Conservation (phyloP, 2,113 vertebrate genomes). For the Albula goreensis region DNA sequence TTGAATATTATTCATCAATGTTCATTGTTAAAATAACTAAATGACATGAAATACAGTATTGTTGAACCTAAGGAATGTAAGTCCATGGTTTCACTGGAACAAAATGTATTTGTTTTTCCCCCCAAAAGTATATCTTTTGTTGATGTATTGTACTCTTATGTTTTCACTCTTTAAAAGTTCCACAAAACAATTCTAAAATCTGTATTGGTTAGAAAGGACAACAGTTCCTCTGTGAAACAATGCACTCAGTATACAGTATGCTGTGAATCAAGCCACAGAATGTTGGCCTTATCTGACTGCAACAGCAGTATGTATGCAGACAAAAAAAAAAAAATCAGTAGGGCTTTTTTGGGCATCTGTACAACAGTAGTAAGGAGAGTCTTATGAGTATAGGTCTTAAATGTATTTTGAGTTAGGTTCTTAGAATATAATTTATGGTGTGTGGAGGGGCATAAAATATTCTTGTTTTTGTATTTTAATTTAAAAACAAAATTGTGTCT, state of each 20-base stretch:
- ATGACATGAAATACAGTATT: not conserved
- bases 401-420: slow-evolving; percentile 4
- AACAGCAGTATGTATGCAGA: not conserved
- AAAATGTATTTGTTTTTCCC: not conserved
- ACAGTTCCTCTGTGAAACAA: not conserved
- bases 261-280: slow-evolving; percentile 1
- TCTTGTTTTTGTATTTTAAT: slow-evolving; percentile 38
- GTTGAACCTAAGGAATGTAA: not conserved
- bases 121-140: not conserved
- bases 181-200: not conserved
- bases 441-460: slow-evolving; percentile 28
- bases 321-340: not conserved
- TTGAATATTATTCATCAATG: not conserved
- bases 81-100: not conserved
- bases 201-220: not conserved
- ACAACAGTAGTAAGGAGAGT: not conserved
- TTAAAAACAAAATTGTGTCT: slow-evolving; percentile 20
- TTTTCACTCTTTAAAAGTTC: not conserved
- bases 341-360: not conserved
- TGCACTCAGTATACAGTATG: not conserved
- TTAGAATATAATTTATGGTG: slow-evolving; percentile 27
- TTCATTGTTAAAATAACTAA: not conserved
- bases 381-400: slow-evolving; percentile 15
- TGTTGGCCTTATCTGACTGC: not conserved
- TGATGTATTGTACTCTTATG: not conserved